Evolutionary conservation across 2,888 invertebrate species (phyloP), one percentile per base, ranked within the genome.

Genomic region (Erebia epiphron): DNA sequence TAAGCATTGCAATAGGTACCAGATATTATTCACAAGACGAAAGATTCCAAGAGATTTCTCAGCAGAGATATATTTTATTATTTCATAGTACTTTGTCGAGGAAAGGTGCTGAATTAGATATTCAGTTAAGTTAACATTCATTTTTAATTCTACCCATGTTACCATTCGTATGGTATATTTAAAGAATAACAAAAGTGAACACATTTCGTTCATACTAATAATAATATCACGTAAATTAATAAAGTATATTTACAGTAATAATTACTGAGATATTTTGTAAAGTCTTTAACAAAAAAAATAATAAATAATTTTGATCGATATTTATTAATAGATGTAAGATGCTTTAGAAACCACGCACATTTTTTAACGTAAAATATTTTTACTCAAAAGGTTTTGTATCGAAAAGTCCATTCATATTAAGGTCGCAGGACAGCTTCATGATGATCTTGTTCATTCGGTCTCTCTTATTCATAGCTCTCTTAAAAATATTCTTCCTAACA

Each of bases 321-420:
- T 49, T 46, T 16, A 18, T 62, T 21, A 14, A 13, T 61, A 61
- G 61, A 14, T 46, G 18, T 64, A 35, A 52, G 41, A 2, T 54
- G 41, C 50, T 49, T 64, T 54, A 64, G 41, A 41, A 64, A 64
- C 16, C 64, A 64, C 64, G 64, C 64, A 64, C 64, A 64, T 52
- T 26, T 49, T 57, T 57, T 9, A 16, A 52, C 16, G 1, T 16
- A 7, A 60, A 41, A 41, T n/a, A 16, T 43, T 61, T 61, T 41
- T 43, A 43, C 2, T 35, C 9, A 16, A 16, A 52, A 16, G 9
- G 9, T 5, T n/a, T 14, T 49, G n/a, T 52, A 52, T n/a, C n/a
- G 16, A n/a, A 52, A 18, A 16, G 10, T 49, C n/a, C 50, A 9
- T 54, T 54, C 18, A 18, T 10, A 18, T 16, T 9, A 16, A 18